phyloP scores from a whole-genome alignment of 1,140 invertebrate genomes.

The Drosophila bocqueti region DNA sequence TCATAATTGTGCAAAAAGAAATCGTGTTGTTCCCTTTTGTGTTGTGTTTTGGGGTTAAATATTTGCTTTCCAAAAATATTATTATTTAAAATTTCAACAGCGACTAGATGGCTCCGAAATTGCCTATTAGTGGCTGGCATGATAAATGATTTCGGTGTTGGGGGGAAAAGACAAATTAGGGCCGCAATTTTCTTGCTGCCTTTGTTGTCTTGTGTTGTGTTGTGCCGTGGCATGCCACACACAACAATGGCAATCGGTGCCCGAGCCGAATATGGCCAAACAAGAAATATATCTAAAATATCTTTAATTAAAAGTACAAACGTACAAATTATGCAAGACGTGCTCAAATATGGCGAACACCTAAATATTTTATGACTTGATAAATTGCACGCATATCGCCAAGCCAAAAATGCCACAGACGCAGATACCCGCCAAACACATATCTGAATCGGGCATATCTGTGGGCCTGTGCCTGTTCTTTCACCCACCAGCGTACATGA shows the following conservation, averaged over 20 bases:
- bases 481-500: constrained; percentile 57
- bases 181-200: constrained; percentile 33
- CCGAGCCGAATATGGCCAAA: constrained; percentile 62
- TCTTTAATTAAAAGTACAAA: constrained; percentile 81
- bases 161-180: constrained; percentile 55
- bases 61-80: constrained; percentile 60
- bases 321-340: constrained; percentile 79
- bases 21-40: constrained; percentile 24
- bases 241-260: constrained; percentile 24
- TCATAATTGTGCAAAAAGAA: constrained; percentile 61
- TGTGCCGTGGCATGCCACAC: constrained; percentile 32
- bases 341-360: constrained; percentile 80
- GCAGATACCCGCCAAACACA: constrained; percentile 8
- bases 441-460: constrained; percentile 16
- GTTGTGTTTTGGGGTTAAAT: constrained; percentile 49
- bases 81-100: constrained; percentile 49
- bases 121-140: constrained; percentile 54
- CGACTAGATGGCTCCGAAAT: constrained; percentile 44
- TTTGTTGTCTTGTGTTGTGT: not conserved
- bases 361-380: constrained; percentile 77
- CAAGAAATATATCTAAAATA: constrained; percentile 70
- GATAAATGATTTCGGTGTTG: constrained; percentile 43
- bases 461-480: constrained; percentile 37
- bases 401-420: constrained; percentile 13
- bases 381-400: constrained; percentile 58